Evolutionary conservation across 2,888 invertebrate genomes (phyloP).

Genomic region (Apodemia zela): DNA sequence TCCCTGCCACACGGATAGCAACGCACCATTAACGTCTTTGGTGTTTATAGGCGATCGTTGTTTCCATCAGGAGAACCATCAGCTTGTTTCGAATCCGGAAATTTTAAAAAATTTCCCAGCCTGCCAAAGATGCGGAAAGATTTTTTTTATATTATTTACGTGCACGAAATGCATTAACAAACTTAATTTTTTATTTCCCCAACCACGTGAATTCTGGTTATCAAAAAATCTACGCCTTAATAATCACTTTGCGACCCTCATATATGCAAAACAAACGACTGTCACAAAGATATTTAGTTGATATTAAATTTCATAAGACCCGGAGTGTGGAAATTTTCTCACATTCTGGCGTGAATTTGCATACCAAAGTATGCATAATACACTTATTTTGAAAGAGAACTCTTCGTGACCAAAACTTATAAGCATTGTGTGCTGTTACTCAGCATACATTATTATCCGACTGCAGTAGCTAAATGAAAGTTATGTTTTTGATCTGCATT

Average conservation of each 20-base stretch:
- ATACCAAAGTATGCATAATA: slow-evolving; percentile 10
- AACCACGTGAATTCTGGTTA: neutral
- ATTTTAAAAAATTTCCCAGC: neutral
- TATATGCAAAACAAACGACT: slow-evolving; percentile 13
- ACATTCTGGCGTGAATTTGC: neutral
- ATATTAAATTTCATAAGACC: slow-evolving; percentile 10
- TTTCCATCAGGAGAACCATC: no score
- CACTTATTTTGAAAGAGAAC: slow-evolving; percentile 14
- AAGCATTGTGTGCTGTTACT: neutral
- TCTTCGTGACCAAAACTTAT: slow-evolving; percentile 7
- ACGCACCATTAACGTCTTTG: no score
- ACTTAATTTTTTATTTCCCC: neutral
- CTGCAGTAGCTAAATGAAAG: no score
- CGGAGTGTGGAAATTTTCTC: slow-evolving; percentile 10
- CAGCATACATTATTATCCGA: no score
- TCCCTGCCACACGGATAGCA: no score
- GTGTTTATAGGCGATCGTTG: no score
- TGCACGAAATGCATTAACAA: neutral
- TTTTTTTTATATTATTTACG: neutral
- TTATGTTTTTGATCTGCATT: no score
- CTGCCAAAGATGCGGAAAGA: neutral
- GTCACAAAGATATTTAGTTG: slow-evolving; percentile 10
- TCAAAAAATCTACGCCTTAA: slow-evolving; percentile 4
- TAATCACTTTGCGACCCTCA: slow-evolving; percentile 8
- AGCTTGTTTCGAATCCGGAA: no score